phyloP scores from a whole-genome alignment of 2,888 invertebrate species.

The Anagyrus pseudococci region DNA sequence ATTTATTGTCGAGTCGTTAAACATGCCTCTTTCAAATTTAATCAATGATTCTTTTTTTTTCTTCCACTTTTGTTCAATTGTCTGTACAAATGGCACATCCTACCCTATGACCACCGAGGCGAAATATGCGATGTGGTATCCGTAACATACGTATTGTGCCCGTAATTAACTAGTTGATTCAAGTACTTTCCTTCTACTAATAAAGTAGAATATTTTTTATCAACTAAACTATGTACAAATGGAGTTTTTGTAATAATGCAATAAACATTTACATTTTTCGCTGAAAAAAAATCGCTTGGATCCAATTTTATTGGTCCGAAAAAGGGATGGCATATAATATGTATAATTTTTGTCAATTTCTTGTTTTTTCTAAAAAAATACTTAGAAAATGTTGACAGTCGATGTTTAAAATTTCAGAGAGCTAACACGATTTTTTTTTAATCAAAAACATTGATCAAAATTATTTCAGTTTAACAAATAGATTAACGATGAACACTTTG shows the following conservation, averaged over 20 bases:
- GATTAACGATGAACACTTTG: not conserved
- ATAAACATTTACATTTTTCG: conserved; percentile 41
- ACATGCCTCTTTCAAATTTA: conserved; percentile 26
- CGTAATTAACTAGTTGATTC: conserved; percentile 42
- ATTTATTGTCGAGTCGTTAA: conserved; percentile 18
- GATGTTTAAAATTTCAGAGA: conserved; percentile 20
- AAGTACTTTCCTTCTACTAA: conserved; percentile 52
- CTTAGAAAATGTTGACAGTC: conserved; percentile 2
- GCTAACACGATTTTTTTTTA: conserved; percentile 23
- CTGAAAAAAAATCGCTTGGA: conserved; percentile 41
- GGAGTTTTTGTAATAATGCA: conserved; percentile 36
- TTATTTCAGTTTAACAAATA: not conserved
- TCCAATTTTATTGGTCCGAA: conserved; percentile 53
- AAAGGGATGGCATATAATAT: conserved; percentile 42
- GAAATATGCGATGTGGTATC: conserved; percentile 20
- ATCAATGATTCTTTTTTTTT: not conserved
- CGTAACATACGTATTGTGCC: conserved; percentile 31
- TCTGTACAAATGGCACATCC: conserved; percentile 61
- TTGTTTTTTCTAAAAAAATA: too few species aligned
- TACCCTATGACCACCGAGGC: conserved; percentile 50
- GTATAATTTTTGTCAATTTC: conserved; percentile 13
- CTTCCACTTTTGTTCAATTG: conserved; percentile 23
- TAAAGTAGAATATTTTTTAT: conserved; percentile 41
- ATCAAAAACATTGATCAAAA: conserved; percentile 7
- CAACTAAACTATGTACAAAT: conserved; percentile 49